Percentiles rank a stretch among this genome's conserved stretches.
Evolutionary conservation across 64 coral and sea anemone genomes (phyloP).

Genomic region (Hydrozoanthus tunicans): DNA sequence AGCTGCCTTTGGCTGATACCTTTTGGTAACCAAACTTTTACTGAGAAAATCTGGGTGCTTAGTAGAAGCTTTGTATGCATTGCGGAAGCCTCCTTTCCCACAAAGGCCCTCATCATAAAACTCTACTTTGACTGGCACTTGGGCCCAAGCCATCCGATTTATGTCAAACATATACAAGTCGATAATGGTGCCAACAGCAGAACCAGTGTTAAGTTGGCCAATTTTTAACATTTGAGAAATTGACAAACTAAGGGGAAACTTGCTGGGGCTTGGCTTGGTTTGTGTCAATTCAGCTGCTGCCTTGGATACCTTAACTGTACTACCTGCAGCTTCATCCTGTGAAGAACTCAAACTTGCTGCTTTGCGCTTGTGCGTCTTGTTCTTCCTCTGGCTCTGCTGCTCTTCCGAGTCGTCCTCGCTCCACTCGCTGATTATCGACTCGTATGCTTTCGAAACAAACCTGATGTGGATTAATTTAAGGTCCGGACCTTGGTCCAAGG

Average conservation of each 20-base stretch:
- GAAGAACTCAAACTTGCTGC: too few relatives aligned
- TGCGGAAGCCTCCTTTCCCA: constrained; percentile 4
- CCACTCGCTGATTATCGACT: too few relatives aligned
- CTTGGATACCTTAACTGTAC: too few relatives aligned
- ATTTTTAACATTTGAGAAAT: constrained; percentile 9
- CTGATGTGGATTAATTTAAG: too few relatives aligned
- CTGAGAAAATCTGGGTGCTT: background rate
- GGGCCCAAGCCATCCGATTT: background rate
- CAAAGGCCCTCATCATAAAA: background rate
- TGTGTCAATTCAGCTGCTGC: too few relatives aligned
- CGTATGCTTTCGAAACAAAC: too few relatives aligned
- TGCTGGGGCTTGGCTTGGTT: background rate
- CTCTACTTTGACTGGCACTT: background rate
- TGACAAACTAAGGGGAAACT: constrained; percentile 13
- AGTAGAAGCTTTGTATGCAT: constrained; percentile 1
- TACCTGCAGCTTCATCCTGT: too few relatives aligned
- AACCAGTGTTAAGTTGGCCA: background rate
- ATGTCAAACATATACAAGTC: background rate
- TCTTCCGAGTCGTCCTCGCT: too few relatives aligned
- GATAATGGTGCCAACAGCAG: background rate
- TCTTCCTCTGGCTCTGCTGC: too few relatives aligned
- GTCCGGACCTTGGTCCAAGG: too few relatives aligned
- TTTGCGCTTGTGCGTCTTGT: too few relatives aligned
- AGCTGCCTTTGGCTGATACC: background rate
- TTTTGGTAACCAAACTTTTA: background rate